Base-by-base conservation (phyloP, 2,797 vertebrate species). In the Sebastes vulpes region DNA sequence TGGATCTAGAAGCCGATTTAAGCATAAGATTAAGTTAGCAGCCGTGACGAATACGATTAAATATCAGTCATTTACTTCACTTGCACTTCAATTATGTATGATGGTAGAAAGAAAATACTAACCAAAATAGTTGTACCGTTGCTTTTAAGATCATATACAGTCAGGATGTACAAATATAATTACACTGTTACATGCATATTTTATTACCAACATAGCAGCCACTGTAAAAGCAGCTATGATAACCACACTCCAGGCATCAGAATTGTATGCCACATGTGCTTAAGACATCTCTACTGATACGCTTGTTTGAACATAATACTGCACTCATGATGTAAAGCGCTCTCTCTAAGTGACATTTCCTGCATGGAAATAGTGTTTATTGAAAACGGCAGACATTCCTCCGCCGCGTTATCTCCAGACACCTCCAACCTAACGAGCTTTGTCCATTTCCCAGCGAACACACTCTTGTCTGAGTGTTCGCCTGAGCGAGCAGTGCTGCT, bases 381-480 rank as follows among this genome's bases (percentile, higher is more conserved):
- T 95, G 90, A 95, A 96, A 95, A 95, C 88, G 80, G 84, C 89
- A 95, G 90, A 85, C 92, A 89, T 94, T 94, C 84, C 95, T 91
- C 80, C 85, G 90, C 84, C 82, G 92, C 90, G 82, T 91, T 94
- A 95, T 94, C 95, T 95, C 79, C 86, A 94, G 91, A 95, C 92
- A 96, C 93, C 91, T 96, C 91, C 93, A 92, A 95, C 95, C 94
- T 96, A 97, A 97, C 93, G 92, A 96, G 94, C 90, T 95, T 93
- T 94, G 93, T 95, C 93, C 94, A 93, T 95, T 96, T 96, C 93
- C 93, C 93, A 94, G 91, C 84, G 86, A 96, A 61, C 63, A 54
- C 32, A 88, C 92, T 94, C 94, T 72, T 75, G 82, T 92, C 90
- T 88, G 86, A 61, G 79, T 84, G 89, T 88, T 94, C 91, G 95